Base-by-base conservation (phyloP, 2,797 vertebrate species). In the Malacoraja senta region DNA sequence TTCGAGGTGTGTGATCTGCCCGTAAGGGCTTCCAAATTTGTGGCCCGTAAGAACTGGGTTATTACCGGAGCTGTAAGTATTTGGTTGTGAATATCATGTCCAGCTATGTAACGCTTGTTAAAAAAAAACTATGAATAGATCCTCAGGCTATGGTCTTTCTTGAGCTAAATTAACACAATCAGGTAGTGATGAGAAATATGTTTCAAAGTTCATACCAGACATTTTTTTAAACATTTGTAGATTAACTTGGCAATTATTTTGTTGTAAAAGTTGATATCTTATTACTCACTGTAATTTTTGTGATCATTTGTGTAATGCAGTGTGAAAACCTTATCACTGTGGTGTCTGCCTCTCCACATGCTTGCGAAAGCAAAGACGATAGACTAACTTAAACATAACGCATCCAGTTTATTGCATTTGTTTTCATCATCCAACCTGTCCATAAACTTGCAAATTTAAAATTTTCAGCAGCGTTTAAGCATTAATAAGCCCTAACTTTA, bases 1-100 rank as follows among this genome's bases (percentile, higher is more conserved):
- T 99, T 99, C 95, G 99, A 99, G 96, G 98, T 99, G 6, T 99
- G 99, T 93, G 98, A 99, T 94, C 96, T 99, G 93, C 99, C 99
- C 8, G 99, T 99, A 94, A 97, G 99, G 96, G 98, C 99, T 35
- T 97, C 99, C 12, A 99, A 99, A 94, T 99, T 99, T 93, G 98
- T 99, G 93, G 98, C 99, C 0, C 97, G 99, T 88, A 99, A 99
- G 95, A 99, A 99, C 94, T 99, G 99, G 99, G 98, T 99, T 94
- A 98, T 99, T 94, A 98, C 99, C 63, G 98, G 99, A 96, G 98
- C 98, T 12, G 99, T 99, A 95, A 98, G 98, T 96, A 94, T 74
- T 0, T 35, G 15, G 44, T 0, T 93, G 19, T 91, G 32, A 44
- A 32, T 44, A 53, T 93, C n/a, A 6, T n/a, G 19, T 21, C 19